Base-by-base conservation (phyloP, 2,113 vertebrate genomes). In the Dipodomys ordii region DNA sequence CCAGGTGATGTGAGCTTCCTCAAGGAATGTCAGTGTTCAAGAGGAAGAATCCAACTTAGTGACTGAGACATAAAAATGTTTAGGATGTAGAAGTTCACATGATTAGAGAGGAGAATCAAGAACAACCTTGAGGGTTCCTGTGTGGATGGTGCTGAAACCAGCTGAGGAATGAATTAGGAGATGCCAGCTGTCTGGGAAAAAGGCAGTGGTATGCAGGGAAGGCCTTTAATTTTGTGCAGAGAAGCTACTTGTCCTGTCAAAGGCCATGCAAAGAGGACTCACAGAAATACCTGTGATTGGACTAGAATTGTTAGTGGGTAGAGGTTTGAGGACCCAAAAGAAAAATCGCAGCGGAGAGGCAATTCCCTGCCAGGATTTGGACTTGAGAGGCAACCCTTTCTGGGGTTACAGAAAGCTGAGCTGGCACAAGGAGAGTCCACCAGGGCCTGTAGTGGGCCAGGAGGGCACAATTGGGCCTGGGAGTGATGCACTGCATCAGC, bases 241-340 rank as follows among this genome's bases (percentile, higher is more conserved):
- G 32, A 87, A 84, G 25, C 94, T 80, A 62, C 27, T 44, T 80
- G 60, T 72, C 49, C 27, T 49, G 49, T 49, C 49, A 11, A 22
- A 6, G 27, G 25, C 72, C 88, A 87, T 67, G 53, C 27, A 69
- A 6, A 7, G 2, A 76, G 44, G 79, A 92, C 67, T 28, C 62
- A 28, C 13, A 91, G 64, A 77, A 84, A 79, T 15, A 27, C 3
- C 19, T 73, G 69, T 85, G 5, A 2, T 57, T 84, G 72, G 12
- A 82, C 90, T 88, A 44, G 53, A 91, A 35, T 80, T 79, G 71
- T 27, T 93, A 44, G 46, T 44, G 62, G 60, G n/a, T 87, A n/a
- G 23, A 68, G 7, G 72, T 39, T 25, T n/a, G 16, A 72, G 73
- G 23, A 15, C 73, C 57, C 85, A 15, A 6, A 90, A 94, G 62